phyloP scores from a whole-genome alignment of 2,797 vertebrate genomes.

The Dicrostonyx torquatus region DNA sequence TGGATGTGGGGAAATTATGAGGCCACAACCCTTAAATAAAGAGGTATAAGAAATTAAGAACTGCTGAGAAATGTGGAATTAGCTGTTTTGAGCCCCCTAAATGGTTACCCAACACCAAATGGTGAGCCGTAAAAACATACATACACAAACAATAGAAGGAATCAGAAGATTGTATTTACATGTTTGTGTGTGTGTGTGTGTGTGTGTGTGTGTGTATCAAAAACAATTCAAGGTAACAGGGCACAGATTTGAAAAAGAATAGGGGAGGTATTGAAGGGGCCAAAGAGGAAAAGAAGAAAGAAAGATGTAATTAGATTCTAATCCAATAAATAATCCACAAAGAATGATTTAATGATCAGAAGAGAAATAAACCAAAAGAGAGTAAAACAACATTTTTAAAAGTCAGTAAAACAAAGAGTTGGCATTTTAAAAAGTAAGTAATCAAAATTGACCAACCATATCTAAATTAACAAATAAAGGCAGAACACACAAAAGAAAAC shows the following conservation, averaged over 20 bases:
- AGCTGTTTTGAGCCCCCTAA: not conserved
- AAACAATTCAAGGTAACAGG: not conserved
- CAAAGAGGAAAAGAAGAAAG: not conserved
- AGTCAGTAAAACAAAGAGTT: not conserved
- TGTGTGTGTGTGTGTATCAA: not conserved
- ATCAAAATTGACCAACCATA: not conserved
- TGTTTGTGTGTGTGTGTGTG: not conserved
- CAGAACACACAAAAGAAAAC: not conserved
- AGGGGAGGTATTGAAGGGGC: not conserved
- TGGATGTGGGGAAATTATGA: not conserved
- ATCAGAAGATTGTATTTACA: not conserved
- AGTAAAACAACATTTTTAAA: not conserved
- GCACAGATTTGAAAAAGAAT: not conserved
- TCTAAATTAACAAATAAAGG: not conserved
- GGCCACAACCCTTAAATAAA: not conserved
- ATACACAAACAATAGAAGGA: not conserved
- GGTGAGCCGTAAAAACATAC: not conserved
- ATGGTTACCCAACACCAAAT: not conserved
- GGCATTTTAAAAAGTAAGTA: not conserved
- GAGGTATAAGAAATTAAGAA: not conserved
- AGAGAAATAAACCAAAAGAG: not conserved
- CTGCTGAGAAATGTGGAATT: not conserved
- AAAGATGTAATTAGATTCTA: not conserved
- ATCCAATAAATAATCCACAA: not conserved
- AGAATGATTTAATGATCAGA: not conserved